These are phyloP conservation scores for Caenorhabditis uteleia DNA, from an alignment of 2,888 invertebrate genomes.

Conservation along the genomic window DNA sequence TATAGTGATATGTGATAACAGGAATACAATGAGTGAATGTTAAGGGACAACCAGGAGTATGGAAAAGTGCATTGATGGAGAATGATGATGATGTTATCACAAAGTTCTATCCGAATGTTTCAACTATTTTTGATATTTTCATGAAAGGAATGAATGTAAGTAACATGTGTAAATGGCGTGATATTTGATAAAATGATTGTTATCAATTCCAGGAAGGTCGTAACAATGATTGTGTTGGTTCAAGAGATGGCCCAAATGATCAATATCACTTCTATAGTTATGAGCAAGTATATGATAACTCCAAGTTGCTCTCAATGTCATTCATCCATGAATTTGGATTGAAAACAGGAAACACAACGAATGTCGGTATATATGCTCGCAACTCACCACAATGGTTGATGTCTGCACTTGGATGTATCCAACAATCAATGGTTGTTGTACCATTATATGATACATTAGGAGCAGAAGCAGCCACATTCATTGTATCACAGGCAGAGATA, in stretches of 20 bases:
- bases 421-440: slow-evolving; percentile 81
- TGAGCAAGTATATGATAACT: slow-evolving; percentile 49
- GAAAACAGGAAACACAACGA: slow-evolving; percentile 73
- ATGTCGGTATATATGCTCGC: slow-evolving; percentile 91
- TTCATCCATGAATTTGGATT: slow-evolving; percentile 53
- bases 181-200: slow-evolving; percentile 3
- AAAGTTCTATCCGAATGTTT: slow-evolving; percentile 58
- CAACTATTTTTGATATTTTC: slow-evolving; percentile 62
- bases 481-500: slow-evolving; percentile 67
- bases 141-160: slow-evolving; percentile 54
- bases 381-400: slow-evolving; percentile 82
- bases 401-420: slow-evolving; percentile 54
- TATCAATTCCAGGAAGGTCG: slow-evolving; percentile 43
- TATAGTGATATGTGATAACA: not conserved
- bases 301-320: slow-evolving; percentile 50
- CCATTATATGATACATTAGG: slow-evolving; percentile 95
- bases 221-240: slow-evolving; percentile 60
- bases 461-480: slow-evolving; percentile 86
- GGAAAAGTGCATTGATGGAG: slow-evolving; percentile 60
- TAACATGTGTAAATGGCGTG: not conserved
- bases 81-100: slow-evolving; percentile 46
- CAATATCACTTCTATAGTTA: slow-evolving; percentile 56
- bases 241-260: slow-evolving; percentile 35
- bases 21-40: slow-evolving; percentile 1
- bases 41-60: slow-evolving; percentile 58